Percentiles rank a stretch among this genome's conserved stretches.
Conservation (phyloP, 2,113 vertebrate species). For the Pangasianodon gigas region DNA sequence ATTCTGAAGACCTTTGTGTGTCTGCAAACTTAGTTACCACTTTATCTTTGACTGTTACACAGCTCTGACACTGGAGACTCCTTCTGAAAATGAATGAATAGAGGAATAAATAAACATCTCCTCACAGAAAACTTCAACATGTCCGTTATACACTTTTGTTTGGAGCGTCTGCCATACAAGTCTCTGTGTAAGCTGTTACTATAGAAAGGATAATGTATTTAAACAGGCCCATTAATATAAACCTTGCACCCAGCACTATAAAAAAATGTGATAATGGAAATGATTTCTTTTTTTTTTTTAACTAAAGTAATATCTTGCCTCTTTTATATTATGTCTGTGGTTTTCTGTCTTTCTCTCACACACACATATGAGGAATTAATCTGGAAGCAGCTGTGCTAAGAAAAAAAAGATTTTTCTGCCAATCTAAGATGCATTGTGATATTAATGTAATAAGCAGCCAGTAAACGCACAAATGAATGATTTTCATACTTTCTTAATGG, state of each 20-base stretch:
- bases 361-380: conserved; percentile 20
- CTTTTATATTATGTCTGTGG: background rate
- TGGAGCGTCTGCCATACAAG: background rate
- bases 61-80: background rate
- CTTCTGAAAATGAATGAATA: background rate
- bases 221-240: background rate
- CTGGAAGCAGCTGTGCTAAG: conserved; percentile 20
- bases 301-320: background rate
- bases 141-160: background rate
- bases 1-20: background rate
- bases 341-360: background rate
- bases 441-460: conserved; percentile 52
- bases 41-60: background rate
- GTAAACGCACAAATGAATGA: conserved; percentile 67
- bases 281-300: background rate
- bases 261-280: background rate
- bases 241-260: background rate
- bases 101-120: background rate
- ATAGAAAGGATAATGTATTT: background rate
- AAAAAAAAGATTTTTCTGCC: conserved; percentile 48
- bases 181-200: background rate
- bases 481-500: conserved; percentile 56
- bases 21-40: background rate
- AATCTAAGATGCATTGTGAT: conserved; percentile 37
- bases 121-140: background rate